These are phyloP conservation scores for Drosophila subobscura DNA, from an alignment of 1,140 invertebrate genomes.

Conservation along the genomic window DNA sequence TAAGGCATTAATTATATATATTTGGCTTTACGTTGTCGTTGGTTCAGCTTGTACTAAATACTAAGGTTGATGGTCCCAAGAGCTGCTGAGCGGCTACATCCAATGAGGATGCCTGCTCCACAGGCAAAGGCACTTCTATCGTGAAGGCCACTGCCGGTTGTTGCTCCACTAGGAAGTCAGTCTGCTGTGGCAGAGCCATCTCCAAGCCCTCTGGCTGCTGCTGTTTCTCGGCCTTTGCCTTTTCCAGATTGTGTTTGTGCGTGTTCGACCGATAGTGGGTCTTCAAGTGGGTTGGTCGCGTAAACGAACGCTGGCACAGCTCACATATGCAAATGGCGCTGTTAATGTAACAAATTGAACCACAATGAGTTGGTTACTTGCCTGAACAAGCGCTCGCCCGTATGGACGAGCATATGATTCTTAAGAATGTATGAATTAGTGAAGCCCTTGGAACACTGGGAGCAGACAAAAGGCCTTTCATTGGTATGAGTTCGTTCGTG, in stretches of 20 bases:
- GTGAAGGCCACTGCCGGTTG: constrained; percentile 10
- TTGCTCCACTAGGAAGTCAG: neutral
- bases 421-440: constrained; percentile 84
- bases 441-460: constrained; percentile 85
- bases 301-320: constrained; percentile 62
- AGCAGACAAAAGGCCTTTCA: constrained; percentile 85
- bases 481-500: constrained; percentile 85
- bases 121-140: constrained; percentile 39
- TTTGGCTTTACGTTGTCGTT: too few species aligned
- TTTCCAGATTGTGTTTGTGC: constrained; percentile 67
- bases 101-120: constrained; percentile 17
- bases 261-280: constrained; percentile 69
- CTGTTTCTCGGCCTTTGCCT: constrained; percentile 23
- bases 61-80: constrained; percentile 11
- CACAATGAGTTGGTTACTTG: neutral
- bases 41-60: constrained; percentile 36
- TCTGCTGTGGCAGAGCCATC: neutral
- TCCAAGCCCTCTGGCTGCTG: constrained; percentile 1
- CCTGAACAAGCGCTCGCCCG: constrained; percentile 69
- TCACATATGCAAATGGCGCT: constrained; percentile 47
- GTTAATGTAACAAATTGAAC: neutral
- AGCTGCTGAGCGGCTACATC: constrained; percentile 5
- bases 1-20: too few species aligned
- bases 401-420: constrained; percentile 71
- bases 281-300: constrained; percentile 59